Percentiles rank a stretch among this genome's conserved stretches.
These are phyloP conservation scores for Vulpes vulpes DNA, from an alignment of 2,113 vertebrate genomes.

Conservation along the genomic window DNA sequence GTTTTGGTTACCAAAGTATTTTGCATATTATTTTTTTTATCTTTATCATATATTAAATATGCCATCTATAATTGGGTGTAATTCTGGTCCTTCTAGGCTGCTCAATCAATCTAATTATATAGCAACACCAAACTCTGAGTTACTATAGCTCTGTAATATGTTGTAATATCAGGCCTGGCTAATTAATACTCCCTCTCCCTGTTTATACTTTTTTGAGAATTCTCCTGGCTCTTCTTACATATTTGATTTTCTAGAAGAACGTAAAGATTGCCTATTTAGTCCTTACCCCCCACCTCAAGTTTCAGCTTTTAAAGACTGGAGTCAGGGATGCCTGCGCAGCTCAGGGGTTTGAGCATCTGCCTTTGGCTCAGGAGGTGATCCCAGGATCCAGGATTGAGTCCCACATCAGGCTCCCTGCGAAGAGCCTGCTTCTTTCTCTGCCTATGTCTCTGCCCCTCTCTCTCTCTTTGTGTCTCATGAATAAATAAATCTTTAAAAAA, in stretches of 20 bases:
- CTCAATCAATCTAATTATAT: slow-evolving; percentile 21
- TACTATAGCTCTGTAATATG: slow-evolving; percentile 22
- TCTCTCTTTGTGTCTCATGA: too few species aligned
- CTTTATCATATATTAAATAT: neutral
- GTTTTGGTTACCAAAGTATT: neutral
- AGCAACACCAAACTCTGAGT: neutral
- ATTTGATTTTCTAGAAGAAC: slow-evolving; percentile 15
- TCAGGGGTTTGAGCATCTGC: too few species aligned
- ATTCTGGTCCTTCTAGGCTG: slow-evolving; percentile 16
- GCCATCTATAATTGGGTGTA: neutral
- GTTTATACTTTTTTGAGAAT: slow-evolving; percentile 41
- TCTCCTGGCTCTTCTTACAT: slow-evolving; percentile 1
- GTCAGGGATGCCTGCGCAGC: neutral
- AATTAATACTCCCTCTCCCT: neutral
- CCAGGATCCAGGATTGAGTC: too few species aligned
- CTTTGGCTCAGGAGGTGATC: too few species aligned
- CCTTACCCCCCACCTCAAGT: neutral
- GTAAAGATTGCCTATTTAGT: neutral
- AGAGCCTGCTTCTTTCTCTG: too few species aligned
- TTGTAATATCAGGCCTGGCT: slow-evolving; percentile 15
- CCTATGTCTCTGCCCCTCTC: too few species aligned
- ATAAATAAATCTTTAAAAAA: too few species aligned
- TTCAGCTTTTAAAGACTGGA: slow-evolving; percentile 24
- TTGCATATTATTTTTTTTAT: neutral
- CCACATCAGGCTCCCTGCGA: too few species aligned